Evolutionary conservation across 2,888 invertebrate genomes (phyloP).

Genomic region (Drosophila recens): DNA sequence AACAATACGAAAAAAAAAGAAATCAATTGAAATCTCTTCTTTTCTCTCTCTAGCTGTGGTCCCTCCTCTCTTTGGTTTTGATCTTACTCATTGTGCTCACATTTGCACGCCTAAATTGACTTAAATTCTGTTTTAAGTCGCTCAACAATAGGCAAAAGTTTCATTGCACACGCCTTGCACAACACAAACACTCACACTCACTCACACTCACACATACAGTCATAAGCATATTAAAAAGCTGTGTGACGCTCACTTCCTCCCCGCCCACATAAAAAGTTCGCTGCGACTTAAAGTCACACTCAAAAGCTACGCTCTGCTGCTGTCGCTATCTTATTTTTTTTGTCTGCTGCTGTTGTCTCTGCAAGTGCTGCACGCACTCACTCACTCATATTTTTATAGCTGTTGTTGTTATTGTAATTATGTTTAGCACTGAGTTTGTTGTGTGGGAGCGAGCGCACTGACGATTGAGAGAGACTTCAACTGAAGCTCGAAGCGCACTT

Average conservation of each 20-base stretch:
- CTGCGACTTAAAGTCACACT: slow-evolving; percentile 40
- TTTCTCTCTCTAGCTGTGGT: slow-evolving; percentile 8
- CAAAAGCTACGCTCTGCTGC: slow-evolving; percentile 36
- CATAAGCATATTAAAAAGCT: slow-evolving; percentile 34
- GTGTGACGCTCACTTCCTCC: slow-evolving; percentile 47
- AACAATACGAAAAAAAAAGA: slow-evolving; percentile 18
- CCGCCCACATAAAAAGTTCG: slow-evolving; percentile 32
- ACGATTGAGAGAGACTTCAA: slow-evolving; percentile 8
- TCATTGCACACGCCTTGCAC: slow-evolving; percentile 33
- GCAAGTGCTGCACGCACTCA: slow-evolving; percentile 39
- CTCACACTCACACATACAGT: neutral
- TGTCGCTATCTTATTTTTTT: neutral
- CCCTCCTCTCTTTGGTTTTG: slow-evolving; percentile 2
- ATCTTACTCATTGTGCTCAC: slow-evolving; percentile 45
- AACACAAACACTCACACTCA: slow-evolving; percentile 16
- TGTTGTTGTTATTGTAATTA: slow-evolving; percentile 45
- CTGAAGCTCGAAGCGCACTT: slow-evolving; percentile 51
- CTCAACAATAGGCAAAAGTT: slow-evolving; percentile 65
- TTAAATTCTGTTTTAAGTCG: slow-evolving; percentile 64
- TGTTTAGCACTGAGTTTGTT: slow-evolving; percentile 37
- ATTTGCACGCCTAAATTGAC: slow-evolving; percentile 66
- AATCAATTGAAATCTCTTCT: slow-evolving; percentile 53
- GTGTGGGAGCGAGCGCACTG: slow-evolving; percentile 43
- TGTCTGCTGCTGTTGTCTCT: slow-evolving; percentile 19
- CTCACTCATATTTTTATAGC: slow-evolving; percentile 27